Base-by-base conservation (phyloP, 2,113 vertebrate species). In the Oenanthe melanoleuca region DNA sequence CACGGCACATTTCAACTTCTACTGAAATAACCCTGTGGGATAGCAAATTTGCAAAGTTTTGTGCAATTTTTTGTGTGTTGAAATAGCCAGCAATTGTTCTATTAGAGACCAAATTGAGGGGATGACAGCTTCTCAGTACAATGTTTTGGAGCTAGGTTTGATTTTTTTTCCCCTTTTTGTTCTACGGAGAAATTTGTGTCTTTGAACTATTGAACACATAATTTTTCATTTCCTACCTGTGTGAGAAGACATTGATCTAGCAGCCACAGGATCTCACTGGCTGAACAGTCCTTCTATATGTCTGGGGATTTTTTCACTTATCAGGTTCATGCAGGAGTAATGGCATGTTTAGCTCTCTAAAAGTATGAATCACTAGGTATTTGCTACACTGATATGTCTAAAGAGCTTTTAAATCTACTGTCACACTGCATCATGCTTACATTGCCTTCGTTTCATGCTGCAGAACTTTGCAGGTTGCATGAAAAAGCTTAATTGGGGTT, bases 21-120 rank as follows among this genome's bases (percentile, higher is more conserved):
- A 42, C 73, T 96, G 73, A 92, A 95, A 93, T 85, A 47, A 89
- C 85, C 33, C 70, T 60, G 18, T 80, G 42, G 74, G 81, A 92
- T 61, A 80, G 53, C 26, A 90, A 92, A 47, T 89, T 95, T 88
- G 55, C 38, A 49, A 65, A 85, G 33, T 67, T 86, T 72, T 3
- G 6, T 70, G 52, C 47, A 38, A 20, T 74, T 86, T 67, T 86
- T 73, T 89, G 71, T 6, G 0, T 78, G 14, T 73, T 86, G 65
- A 80, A 89, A 86, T 57, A 66, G 17, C 49, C 57, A 79, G 31
- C 23, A 78, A 31, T 59, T 67, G 21, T 74, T 88, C 56, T 19
- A 78, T 69, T 49, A 42, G 75, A 78, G 47, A 83, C 45, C 47
- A 88, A 78, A 90, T 6, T 80, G 52, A 80, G 55, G 42, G 72